Evolutionary conservation across 2,888 invertebrate genomes (phyloP), one percentile per base, ranked within the genome.

Genomic region (Plagodis dolabraria): DNA sequence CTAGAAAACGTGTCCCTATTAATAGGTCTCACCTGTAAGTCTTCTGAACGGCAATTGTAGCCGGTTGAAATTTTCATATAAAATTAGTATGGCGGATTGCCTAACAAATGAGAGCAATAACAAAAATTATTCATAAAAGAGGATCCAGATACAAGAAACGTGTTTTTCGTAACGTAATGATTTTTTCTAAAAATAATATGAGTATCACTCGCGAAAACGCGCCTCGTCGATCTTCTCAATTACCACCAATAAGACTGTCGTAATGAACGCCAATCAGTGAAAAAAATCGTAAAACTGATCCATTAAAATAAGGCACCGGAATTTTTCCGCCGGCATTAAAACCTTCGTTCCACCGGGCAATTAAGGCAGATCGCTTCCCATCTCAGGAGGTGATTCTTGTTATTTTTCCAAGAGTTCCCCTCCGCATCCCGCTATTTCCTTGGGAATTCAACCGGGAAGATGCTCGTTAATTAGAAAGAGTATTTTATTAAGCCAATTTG

Each of bases 401-500:
- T 89, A 88, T 87, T 88, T 86, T 85, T 85, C 80, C 80, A 35
- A 59, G 53, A 46, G 35, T 49, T 38, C 45, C 78, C 70, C 71
- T 71, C 43, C 58, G 52, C 47, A 48, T 70, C 52, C 65, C 71
- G 58, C 69, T 71, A 71, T 60, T 60, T 69, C 63, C 56, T 55
- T 49, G 63, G 64, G 62, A 62, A 63, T 69, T 60, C 52, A 67
- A 62, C 62, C 53, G 48, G 65, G 64, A 69, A 68, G 67, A 63
- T 46, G 60, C 80, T 83, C 88, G 85, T 89, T 90, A 89, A 90
- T 90, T 89, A 87, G 83, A 82, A 78, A 74, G 80, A 86, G 86
- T 87, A 87, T 89, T 90, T 90, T 89, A 89, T 89, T 87, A 86
- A 82, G 83, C 82, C 90, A 90, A 90, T 90, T 90, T 90, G 90